Percentiles rank a stretch among this genome's conserved stretches.
These are phyloP conservation scores for Drosophila macrospina DNA, from an alignment of 2,888 invertebrate species.

Conservation along the genomic window DNA sequence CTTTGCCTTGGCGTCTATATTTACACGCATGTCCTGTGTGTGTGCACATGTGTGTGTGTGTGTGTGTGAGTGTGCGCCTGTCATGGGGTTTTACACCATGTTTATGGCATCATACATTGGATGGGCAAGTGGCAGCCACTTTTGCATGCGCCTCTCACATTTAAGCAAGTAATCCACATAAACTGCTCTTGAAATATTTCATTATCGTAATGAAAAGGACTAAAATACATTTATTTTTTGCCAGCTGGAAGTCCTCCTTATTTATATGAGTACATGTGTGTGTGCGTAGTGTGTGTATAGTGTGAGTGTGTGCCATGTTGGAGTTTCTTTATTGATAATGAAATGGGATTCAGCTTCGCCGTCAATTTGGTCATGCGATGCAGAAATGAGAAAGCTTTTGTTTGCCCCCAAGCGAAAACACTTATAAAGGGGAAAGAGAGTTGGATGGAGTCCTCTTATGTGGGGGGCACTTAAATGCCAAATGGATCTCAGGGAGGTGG, in stretches of 20 bases:
- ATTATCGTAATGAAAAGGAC: conserved; percentile 79
- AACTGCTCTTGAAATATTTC: conserved; percentile 80
- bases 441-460: conserved; percentile 18
- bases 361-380: conserved; percentile 50
- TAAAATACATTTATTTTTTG: conserved; percentile 66
- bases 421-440: conserved; percentile 14
- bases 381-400: conserved; percentile 36
- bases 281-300: conserved; percentile 1
- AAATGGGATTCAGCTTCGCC: conserved; percentile 49
- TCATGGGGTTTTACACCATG: conserved; percentile 65
- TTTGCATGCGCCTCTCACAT: conserved; percentile 73
- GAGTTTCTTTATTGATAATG: conserved; percentile 62
- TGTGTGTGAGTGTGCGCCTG: conserved; percentile 28
- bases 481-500: conserved; percentile 25
- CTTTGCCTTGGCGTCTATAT: conserved; percentile 66
- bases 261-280: conserved; percentile 15
- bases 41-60: not conserved
- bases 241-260: conserved; percentile 46
- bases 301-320: conserved; percentile 15
- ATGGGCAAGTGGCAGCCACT: conserved; percentile 41
- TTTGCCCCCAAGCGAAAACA: conserved; percentile 30
- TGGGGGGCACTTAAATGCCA: conserved; percentile 10
- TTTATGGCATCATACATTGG: conserved; percentile 57
- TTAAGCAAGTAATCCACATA: conserved; percentile 77
- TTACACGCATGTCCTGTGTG: conserved; percentile 72